Base-by-base conservation (phyloP, 1,140 invertebrate genomes). In the Drosophila insularis region DNA sequence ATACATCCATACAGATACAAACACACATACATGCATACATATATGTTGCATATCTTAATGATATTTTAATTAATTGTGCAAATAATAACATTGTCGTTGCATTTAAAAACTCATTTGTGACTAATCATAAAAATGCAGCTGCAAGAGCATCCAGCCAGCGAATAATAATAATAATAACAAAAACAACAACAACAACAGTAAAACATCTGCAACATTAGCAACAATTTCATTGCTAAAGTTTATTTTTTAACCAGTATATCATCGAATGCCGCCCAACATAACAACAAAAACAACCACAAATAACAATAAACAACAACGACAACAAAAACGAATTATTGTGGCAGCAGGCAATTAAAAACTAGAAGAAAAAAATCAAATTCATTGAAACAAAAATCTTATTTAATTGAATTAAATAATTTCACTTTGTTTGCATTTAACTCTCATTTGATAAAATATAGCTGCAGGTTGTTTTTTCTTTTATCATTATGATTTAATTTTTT, bases 321-420 rank as follows among this genome's bases (percentile, higher is more conserved):
- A 55, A 40, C 66, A 69, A 37, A 61, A 35, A 68, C n/a, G 32
- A 50, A 21, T 50, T 21, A 50, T 46, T 14, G 14, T 14, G 40
- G 40, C 40, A 35, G 32, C 40, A 46, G 35, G 17, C 37, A 62
- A 82, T 72, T 80, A 61, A 68, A 63, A 72, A 61, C 66, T 60
- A 68, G 27, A 60, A 40, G n/a, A 60, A 32, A 77, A 73, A 46
- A 46, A 46, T 14, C 2, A 8, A 46, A 17, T 17, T 46, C 43
- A 50, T 50, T 43, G 23, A 50, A 80, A 71, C 82, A 89, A 87
- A 86, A 81, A 85, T 89, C 66, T 89, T 89, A 89, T 89, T 89
- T 89, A 89, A 89, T 89, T 79, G 14, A 89, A 72, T 89, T 89
- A 89, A 89, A 89, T 89, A 89, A 89, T 90, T 89, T 89, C 40